phyloP scores from a whole-genome alignment of 2,113 vertebrate species.

The Callospermophilus lateralis region DNA sequence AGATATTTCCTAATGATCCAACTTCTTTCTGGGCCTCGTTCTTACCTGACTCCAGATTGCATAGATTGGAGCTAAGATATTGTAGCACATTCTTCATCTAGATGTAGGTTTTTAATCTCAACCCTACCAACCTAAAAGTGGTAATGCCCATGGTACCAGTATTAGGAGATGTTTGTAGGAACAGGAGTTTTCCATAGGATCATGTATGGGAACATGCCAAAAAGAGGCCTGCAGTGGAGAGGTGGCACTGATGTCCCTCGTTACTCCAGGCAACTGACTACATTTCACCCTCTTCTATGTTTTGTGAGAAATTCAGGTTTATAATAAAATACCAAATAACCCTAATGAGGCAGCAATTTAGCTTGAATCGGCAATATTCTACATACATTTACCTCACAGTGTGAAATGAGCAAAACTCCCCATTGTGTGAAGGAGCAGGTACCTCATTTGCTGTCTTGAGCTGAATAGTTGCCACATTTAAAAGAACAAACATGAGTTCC shows the following conservation, averaged over 20 bases:
- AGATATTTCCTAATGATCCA: not conserved
- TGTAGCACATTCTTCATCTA: not conserved
- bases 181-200: not conserved
- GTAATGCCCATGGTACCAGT: not conserved
- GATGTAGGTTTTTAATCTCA: not conserved
- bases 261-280: not conserved
- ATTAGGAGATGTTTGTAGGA: not conserved
- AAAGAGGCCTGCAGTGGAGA: not conserved
- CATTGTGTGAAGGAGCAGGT: conserved; percentile 39
- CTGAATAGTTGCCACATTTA: conserved; percentile 68
- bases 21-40: not conserved
- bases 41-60: not conserved
- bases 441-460: conserved; percentile 63
- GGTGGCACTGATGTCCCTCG: not conserved
- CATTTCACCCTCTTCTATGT: not conserved
- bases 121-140: not conserved
- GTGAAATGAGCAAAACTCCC: conserved; percentile 62
- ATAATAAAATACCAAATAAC: conserved; percentile 67
- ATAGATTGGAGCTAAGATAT: not conserved
- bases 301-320: conserved; percentile 71
- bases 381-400: conserved; percentile 66
- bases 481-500: conserved; percentile 77
- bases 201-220: not conserved
- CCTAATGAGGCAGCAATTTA: conserved; percentile 68
- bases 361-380: conserved; percentile 56